Evolutionary conservation across 1,140 invertebrate genomes (phyloP), one percentile per base, ranked within the genome.

Genomic region (Drosophila nasuta): DNA sequence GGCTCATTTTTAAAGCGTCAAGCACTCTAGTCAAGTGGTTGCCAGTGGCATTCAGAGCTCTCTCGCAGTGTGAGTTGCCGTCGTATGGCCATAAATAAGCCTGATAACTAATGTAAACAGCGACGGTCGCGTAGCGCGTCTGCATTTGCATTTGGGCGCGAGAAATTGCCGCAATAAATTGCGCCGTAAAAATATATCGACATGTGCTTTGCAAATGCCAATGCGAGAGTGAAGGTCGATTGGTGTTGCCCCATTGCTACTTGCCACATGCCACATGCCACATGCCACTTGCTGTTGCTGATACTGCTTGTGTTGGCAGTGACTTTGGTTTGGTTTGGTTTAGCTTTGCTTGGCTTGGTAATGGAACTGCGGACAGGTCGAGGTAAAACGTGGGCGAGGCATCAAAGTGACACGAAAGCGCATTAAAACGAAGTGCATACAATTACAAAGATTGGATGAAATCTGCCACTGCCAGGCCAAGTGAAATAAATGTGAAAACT

Each of bases 71-170:
- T 6, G 56, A 15, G 49, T 11, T 45, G 38, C 10, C n/a, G 51
- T 15, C 35, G 25, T 13, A 45, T 65, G 28, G 28, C 75, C 86
- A 89, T 89, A 90, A 89, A 89, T 89, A 89, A 89, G 78, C 71
- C 76, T 83, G 88, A 89, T 89, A 90, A 89, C 85, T 90, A 89
- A 89, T 86, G 85, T 89, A 90, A 89, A 86, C 86, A 89, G 69
- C 66, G 72, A 57, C 52, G 70, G 75, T 78, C 71, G 82, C 79
- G 75, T 82, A 82, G 66, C 77, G 58, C 45, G 33, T 66, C 64
- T 81, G 77, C 85, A 89, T 89, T 89, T 88, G 86, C 85, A 88
- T 88, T 90, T 89, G 72, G 74, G 85, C 65, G 85, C 70, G 74
- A 88, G 81, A 88, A 88, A 88, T 88, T 88, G 85, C 85, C 77